These are phyloP conservation scores for Xestoiulus laeticollis DNA, from an alignment of 2,888 invertebrate species.

Conservation along the genomic window DNA sequence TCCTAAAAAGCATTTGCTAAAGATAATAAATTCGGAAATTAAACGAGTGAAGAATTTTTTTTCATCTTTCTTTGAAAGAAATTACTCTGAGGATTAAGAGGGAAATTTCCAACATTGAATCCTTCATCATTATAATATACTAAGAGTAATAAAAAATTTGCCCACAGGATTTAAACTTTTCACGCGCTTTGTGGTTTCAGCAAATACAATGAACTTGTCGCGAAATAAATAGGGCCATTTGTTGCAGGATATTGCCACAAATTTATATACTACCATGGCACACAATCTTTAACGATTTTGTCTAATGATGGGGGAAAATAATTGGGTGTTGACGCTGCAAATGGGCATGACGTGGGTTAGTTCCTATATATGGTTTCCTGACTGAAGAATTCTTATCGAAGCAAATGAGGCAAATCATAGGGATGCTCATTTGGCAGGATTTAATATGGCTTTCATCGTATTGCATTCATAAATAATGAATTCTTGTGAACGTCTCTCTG, in stretches of 20 bases:
- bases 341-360: neutral
- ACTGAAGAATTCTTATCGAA: neutral
- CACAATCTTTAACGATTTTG: constrained; percentile 37
- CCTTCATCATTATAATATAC: constrained; percentile 18
- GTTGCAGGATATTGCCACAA: neutral
- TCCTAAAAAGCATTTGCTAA: constrained; percentile 24
- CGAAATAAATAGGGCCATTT: constrained; percentile 22
- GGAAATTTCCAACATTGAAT: constrained; percentile 28
- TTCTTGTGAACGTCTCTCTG: no score
- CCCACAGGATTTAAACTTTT: neutral
- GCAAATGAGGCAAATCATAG: neutral
- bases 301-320: constrained; percentile 32
- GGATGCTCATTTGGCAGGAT: neutral
- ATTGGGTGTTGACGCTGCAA: neutral
- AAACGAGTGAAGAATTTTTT: constrained; percentile 31
- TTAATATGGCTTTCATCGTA: no score
- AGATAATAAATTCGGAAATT: constrained; percentile 23
- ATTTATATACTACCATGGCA: neutral
- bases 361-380: constrained; percentile 11
- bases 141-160: neutral
- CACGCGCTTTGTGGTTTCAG: constrained; percentile 12
- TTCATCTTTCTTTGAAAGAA: neutral
- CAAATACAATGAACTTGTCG: neutral
- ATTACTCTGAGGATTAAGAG: neutral
- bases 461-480: no score